phyloP scores from a whole-genome alignment of 2,888 invertebrate species.

The Pherbina coryleti region DNA sequence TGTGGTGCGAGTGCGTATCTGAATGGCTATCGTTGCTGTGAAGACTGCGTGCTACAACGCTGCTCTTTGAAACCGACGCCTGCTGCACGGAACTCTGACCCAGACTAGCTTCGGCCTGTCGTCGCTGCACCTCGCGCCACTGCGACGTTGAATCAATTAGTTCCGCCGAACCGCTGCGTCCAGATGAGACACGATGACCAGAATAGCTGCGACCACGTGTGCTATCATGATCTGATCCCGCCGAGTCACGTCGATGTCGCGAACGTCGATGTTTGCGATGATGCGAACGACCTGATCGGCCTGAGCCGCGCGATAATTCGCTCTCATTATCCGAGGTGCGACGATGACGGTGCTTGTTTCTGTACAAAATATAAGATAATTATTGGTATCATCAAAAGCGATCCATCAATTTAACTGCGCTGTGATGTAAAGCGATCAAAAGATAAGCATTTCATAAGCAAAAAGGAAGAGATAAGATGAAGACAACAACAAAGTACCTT shows the following conservation, averaged over 20 bases:
- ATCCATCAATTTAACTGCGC: background rate
- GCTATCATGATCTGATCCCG: slow-evolving; percentile 78
- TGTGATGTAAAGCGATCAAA: slow-evolving; percentile 11
- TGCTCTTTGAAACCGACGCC: slow-evolving; percentile 78
- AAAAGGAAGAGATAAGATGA: too few species aligned
- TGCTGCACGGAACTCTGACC: slow-evolving; percentile 75
- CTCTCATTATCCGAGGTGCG: slow-evolving; percentile 91
- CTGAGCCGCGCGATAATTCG: slow-evolving; percentile 87
- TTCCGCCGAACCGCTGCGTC: slow-evolving; percentile 72
- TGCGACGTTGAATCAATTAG: slow-evolving; percentile 89
- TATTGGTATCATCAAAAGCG: background rate
- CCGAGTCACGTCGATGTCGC: slow-evolving; percentile 79
- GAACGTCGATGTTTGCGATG: slow-evolving; percentile 79
- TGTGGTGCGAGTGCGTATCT: slow-evolving; percentile 72
- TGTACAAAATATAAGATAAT: slow-evolving; percentile 38
- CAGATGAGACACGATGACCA: slow-evolving; percentile 68
- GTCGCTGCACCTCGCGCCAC: slow-evolving; percentile 88
- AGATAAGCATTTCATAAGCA: too few species aligned
- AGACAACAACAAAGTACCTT: background rate
- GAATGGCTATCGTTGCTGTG: slow-evolving; percentile 72
- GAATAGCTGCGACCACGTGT: slow-evolving; percentile 70
- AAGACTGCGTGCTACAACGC: slow-evolving; percentile 69
- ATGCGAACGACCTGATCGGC: slow-evolving; percentile 82
- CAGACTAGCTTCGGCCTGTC: slow-evolving; percentile 74
- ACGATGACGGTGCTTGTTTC: slow-evolving; percentile 84